Evolutionary conservation across 2,888 invertebrate genomes (phyloP).

Genomic region (Apamea monoglypha): DNA sequence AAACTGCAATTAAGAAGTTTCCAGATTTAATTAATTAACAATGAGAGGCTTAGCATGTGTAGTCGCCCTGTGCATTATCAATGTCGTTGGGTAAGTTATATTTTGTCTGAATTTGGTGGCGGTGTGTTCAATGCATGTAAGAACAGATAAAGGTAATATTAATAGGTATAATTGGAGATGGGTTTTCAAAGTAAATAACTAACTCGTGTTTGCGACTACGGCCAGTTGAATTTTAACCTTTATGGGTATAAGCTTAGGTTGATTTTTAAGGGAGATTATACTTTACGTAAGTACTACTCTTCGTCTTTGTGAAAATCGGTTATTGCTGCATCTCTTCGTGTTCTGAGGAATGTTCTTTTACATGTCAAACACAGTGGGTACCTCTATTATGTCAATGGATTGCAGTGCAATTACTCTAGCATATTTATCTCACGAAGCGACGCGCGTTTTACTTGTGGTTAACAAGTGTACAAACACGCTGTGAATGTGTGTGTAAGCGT

Average conservation of each 20-base stretch:
- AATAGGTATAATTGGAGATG: not conserved
- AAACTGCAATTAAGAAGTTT: conserved; percentile 17
- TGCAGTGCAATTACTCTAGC: not conserved
- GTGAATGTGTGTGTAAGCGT: not conserved
- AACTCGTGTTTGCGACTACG: not conserved
- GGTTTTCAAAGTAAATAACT: not conserved
- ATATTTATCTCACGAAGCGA: too few relatives aligned
- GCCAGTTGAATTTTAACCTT: not conserved
- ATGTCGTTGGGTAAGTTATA: conserved; percentile 56
- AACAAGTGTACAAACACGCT: not conserved
- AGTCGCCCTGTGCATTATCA: conserved; percentile 46
- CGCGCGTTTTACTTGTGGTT: not conserved
- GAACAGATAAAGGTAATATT: not conserved
- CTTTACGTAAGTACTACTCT: not conserved
- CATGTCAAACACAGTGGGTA: not conserved
- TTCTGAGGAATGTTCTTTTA: not conserved
- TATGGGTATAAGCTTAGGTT: not conserved
- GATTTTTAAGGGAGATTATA: not conserved
- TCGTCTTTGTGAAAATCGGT: not conserved
- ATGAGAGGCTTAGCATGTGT: conserved; percentile 51
- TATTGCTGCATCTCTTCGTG: not conserved
- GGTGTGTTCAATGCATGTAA: conserved; percentile 9
- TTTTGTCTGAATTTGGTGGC: conserved; percentile 31
- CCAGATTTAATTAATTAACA: conserved; percentile 20
- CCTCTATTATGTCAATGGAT: not conserved